A percentile compares a stretch with the other conserved stretches of the same genome.
Evolutionary conservation across 1,140 invertebrate species (phyloP).

Genomic region (Nephila pilipes): DNA sequence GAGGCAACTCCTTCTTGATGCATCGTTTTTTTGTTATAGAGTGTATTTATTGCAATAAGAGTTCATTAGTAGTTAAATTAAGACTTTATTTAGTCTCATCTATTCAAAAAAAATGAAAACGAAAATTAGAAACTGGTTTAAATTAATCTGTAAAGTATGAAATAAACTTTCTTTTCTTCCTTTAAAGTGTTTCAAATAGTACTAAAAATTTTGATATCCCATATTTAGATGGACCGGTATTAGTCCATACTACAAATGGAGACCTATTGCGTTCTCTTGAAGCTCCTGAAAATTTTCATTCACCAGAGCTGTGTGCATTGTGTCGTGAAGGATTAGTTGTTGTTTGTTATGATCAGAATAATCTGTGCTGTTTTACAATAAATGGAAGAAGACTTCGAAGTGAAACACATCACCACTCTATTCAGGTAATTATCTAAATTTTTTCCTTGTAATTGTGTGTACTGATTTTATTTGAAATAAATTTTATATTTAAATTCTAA

Average conservation of each 20-base stretch:
- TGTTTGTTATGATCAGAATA: constrained; percentile 94
- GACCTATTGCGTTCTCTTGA: constrained; percentile 96
- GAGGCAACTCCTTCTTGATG: too few relatives aligned
- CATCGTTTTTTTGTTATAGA: too few relatives aligned
- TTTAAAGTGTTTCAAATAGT: not conserved
- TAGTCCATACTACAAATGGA: constrained; percentile 99
- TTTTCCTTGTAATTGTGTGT: not conserved
- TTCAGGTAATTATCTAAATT: constrained; percentile 87
- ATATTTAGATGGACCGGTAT: constrained; percentile 91
- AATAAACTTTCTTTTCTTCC: not conserved
- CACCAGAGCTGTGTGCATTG: constrained; percentile 95
- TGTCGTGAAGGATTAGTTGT: constrained; percentile 98
- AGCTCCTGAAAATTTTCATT: constrained; percentile 87
- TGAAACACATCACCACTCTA: constrained; percentile 95
- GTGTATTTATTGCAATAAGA: too few relatives aligned
- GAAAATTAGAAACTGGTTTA: too few relatives aligned
- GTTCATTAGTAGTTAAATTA: too few relatives aligned
- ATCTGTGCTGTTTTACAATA: constrained; percentile 95
- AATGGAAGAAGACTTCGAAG: constrained; percentile 93
- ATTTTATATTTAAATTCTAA: too few relatives aligned
- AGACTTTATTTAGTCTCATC: too few relatives aligned
- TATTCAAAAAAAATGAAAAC: too few relatives aligned
- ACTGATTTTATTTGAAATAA: not conserved
- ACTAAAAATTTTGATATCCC: not conserved
- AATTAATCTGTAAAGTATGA: too few relatives aligned